Base-by-base conservation (phyloP, 2,888 invertebrate species). In the Xanthia togata region DNA sequence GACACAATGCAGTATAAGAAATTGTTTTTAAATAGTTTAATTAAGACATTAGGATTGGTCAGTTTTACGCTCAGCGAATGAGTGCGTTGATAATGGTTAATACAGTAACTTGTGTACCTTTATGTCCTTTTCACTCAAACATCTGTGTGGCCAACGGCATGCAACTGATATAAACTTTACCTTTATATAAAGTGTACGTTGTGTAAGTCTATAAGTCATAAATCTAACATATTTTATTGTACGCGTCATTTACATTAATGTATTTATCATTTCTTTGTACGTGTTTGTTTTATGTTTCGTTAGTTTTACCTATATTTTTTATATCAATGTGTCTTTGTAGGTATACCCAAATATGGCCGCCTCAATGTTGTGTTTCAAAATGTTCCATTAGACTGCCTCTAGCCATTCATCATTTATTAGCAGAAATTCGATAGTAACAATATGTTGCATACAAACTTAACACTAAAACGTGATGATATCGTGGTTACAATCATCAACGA, bases 91-190 rank as follows among this genome's bases (percentile, higher is more conserved):
- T 68, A 68, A 17, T 35, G n/a, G 23, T 75, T 55, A 20, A 35
- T 64, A 17, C 23, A 23, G 5, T 26, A 55, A 20, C 5, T 63
- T 55, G 53, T 67, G 60, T 59, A n/a, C 55, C 23, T 14, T 53
- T 26, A n/a, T 72, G 41, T 62, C 47, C 44, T 47, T 68, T 75
- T 31, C 57, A 41, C 35, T 68, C 50, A 23, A 63, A 65, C 77
- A 83, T 81, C 70, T 83, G 78, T 75, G 62, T 73, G 57, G 14
- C 44, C 65, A 41, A 26, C 57, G 53, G n/a, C 68, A 63, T 55
- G 38, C 44, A 70, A 69, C 69, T 72, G 75, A 81, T 76, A 84
- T n/a, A 31, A 69, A 62, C 57, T 73, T 79, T 79, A 84, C 83
- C 78, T 57, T 60, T 76, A 53, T 62, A 73, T 81, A 50, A 71